Evolutionary conservation across 2,888 invertebrate species (phyloP), one percentile per base, ranked within the genome.

Genomic region (Lasioglossum oenotherae): DNA sequence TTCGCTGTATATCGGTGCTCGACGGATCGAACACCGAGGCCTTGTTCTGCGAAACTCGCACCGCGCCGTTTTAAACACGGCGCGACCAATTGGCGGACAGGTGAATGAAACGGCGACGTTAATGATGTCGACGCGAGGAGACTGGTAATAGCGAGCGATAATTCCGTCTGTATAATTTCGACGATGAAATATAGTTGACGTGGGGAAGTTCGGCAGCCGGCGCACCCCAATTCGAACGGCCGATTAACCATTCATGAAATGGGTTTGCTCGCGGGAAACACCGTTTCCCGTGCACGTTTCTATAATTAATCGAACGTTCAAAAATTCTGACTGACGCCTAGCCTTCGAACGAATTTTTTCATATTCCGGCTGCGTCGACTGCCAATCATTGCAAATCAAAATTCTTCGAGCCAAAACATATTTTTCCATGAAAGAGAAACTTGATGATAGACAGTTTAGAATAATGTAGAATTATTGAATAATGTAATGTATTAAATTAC

Each of bases 1-100:
- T 67, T 74, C 46, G 2, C n/a, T n/a, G 23, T 53, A 35, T 14
- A 46, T 27, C 16, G 16, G 16, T 16, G 46, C 31, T 57, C 74
- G 38, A 46, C n/a, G 46, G 38, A 10, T 27, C 35, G 46, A 49
- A 23, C n/a, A 19, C 38, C 12, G 0, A 23, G 27, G 46, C 44
- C 38, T 73, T 71, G 60, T 71, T 27, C 38, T 57, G 57, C n/a
- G 79, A 38, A 81, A 53, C 67, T 78, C 41, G 72, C 57, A 38
- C 38, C 46, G 46, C 16, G 27, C 16, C 14, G 44, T n/a, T 53
- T 12, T 64, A 31, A 64, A 64, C 31, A 31, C 14, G 4, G 44
- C 57, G 60, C 72, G 38, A 10, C 38, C 64, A 53, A 78, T 74
- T 67, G 44, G 35, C 12, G 31, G 19, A 38, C 31, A 74, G 35